A percentile compares a stretch with the other conserved stretches of the same genome.
Evolutionary conservation across 2,888 invertebrate genomes (phyloP).

Genomic region (Muschampia plurimacula): DNA sequence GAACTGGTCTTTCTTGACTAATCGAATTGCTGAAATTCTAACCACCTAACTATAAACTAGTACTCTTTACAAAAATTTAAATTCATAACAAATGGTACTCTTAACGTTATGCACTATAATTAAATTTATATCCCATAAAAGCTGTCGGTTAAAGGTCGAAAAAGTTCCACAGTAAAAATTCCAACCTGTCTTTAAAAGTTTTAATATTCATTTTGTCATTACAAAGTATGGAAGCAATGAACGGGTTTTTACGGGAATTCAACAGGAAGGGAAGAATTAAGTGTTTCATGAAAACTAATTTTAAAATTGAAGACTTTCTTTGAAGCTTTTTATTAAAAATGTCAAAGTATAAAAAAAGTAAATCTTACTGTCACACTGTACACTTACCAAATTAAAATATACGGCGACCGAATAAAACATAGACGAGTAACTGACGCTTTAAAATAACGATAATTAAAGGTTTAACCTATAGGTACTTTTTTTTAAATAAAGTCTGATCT

Average conservation of each 20-base stretch:
- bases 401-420: too few relatives aligned
- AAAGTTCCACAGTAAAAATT: constrained; percentile 23
- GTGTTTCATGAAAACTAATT: not conserved
- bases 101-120: not conserved
- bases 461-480: too few relatives aligned
- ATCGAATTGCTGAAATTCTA: too few relatives aligned
- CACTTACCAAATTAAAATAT: too few relatives aligned
- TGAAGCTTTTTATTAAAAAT: not conserved
- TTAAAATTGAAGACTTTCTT: not conserved
- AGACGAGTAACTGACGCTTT: too few relatives aligned
- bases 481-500: too few relatives aligned
- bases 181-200: not conserved
- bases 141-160: constrained; percentile 11
- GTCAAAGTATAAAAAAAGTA: not conserved
- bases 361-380: too few relatives aligned
- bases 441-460: too few relatives aligned
- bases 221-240: too few relatives aligned
- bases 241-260: constrained; percentile 4
- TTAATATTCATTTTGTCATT: constrained; percentile 29
- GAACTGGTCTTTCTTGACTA: too few relatives aligned
- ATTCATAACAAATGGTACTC: not conserved
- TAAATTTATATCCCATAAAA: constrained; percentile 25
- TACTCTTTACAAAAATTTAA: not conserved
- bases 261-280: not conserved
- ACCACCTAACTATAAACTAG: too few relatives aligned